A percentile compares a stretch with the other conserved stretches of the same genome.
These are phyloP conservation scores for Canis aureus DNA, from an alignment of 2,113 vertebrate species.

Conservation along the genomic window DNA sequence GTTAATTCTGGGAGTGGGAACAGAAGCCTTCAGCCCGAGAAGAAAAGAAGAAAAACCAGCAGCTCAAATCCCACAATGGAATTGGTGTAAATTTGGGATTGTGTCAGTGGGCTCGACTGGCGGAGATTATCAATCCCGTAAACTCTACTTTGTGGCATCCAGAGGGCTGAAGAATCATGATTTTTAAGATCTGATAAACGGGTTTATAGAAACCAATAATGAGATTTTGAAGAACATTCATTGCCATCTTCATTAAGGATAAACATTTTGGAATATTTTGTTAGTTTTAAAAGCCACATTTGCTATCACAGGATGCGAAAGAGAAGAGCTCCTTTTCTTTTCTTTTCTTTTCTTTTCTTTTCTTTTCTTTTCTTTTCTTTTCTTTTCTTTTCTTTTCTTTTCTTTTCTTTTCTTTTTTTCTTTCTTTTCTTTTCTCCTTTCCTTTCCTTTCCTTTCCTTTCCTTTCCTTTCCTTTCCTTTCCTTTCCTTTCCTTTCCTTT, in stretches of 20 bases:
- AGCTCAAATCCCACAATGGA: background rate
- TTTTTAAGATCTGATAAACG: conserved; percentile 77
- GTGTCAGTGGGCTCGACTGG: conserved; percentile 70
- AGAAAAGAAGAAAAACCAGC: background rate
- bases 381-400: background rate
- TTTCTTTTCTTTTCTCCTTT: background rate
- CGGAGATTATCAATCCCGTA: conserved; percentile 55
- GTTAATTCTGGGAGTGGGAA: conserved; percentile 84
- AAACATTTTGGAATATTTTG: conserved; percentile 72
- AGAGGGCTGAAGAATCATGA: conserved; percentile 72
- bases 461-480: too few relatives aligned
- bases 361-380: background rate
- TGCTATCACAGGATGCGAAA: conserved; percentile 67
- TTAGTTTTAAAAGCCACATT: conserved; percentile 80
- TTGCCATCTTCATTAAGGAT: conserved; percentile 69
- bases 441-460: too few relatives aligned
- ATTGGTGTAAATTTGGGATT: conserved; percentile 75
- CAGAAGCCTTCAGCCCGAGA: background rate
- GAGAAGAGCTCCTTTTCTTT: background rate
- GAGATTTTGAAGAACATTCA: conserved; percentile 76
- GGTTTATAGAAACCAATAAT: conserved; percentile 82
- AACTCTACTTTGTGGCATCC: conserved; percentile 67
- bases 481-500: too few relatives aligned
- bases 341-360: background rate
- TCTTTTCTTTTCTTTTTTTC: too few relatives aligned